These are phyloP conservation scores for Mirza zaza DNA, from an alignment of 2,113 vertebrate species.

Conservation along the genomic window DNA sequence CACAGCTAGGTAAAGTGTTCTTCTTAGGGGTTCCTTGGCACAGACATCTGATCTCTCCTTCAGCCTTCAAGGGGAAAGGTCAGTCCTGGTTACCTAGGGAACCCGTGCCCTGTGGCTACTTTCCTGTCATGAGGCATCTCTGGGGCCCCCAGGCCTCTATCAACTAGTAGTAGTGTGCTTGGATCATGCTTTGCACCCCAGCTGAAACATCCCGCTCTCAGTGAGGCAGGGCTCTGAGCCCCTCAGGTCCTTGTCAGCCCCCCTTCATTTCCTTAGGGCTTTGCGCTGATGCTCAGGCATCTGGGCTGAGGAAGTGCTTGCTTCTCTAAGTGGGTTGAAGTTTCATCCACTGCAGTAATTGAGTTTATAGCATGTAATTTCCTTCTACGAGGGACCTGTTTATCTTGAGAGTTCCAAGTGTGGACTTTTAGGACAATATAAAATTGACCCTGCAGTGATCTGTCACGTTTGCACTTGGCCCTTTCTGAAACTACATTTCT, in stretches of 20 bases:
- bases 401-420: background rate
- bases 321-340: slow-evolving; percentile 48
- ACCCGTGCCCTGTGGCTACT: background rate
- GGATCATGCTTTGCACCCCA: background rate
- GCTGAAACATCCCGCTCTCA: background rate
- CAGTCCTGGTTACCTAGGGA: background rate
- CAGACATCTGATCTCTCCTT: no score
- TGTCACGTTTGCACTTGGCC: background rate
- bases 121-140: background rate
- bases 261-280: background rate
- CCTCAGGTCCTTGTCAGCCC: background rate
- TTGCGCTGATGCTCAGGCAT: background rate
- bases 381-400: background rate
- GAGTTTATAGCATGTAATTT: slow-evolving; percentile 13
- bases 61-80: background rate
- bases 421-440: slow-evolving; percentile 27
- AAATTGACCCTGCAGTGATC: background rate
- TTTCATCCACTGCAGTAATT: background rate
- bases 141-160: background rate
- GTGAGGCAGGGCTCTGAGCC: background rate
- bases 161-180: background rate
- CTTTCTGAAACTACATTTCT: slow-evolving; percentile 7
- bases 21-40: background rate
- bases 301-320: background rate
- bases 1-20: background rate